Evolutionary conservation across 2,888 invertebrate genomes (phyloP), one percentile per base, ranked within the genome.

Genomic region (Heliothis peltigera): DNA sequence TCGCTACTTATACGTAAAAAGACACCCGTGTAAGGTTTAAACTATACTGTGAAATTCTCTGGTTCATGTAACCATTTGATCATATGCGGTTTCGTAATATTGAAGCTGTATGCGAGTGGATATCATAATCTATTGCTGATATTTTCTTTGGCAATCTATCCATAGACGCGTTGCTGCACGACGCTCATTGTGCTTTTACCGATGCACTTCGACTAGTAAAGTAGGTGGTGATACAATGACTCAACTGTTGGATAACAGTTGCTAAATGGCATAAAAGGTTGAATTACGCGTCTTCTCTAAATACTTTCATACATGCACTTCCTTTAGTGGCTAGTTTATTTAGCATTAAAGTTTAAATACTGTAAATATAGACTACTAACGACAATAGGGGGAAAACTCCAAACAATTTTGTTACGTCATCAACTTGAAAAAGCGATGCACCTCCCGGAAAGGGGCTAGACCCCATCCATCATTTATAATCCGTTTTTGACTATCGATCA

Each of bases 391-490:
- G 42, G 43, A 57, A 18, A 49, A 49, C 54, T 67, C 44, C 42
- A 61, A 48, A 63, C 48, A 70, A 75, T 65, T 49, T 65, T n/a
- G 48, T 59, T 67, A 65, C 46, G 21, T 46, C 56, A 66, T 70
- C 65, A 66, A 44, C 46, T 57, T 64, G 53, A 60, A 74, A 70
- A 74, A 62, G 52, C 58, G 59, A 28, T 49, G 49, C 69, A 61
- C 51, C 56, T 60, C 62, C 61, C 46, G 35, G 54, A 61, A 64
- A 69, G 84, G 84, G 74, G 63, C 68, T 58, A 44, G 75, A 75
- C 80, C 80, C 83, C 81, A 85, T 87, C 85, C 81, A 87, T 87
- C 87, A 87, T 58, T 15, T 19, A 65, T 83, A 86, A 84, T 85
- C 80, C 80, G 66, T 75, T 84, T 82, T 79, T 73, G 68, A 80